Evolutionary conservation across 2,113 vertebrate genomes (phyloP).

Genomic region (Carlito syrichta): DNA sequence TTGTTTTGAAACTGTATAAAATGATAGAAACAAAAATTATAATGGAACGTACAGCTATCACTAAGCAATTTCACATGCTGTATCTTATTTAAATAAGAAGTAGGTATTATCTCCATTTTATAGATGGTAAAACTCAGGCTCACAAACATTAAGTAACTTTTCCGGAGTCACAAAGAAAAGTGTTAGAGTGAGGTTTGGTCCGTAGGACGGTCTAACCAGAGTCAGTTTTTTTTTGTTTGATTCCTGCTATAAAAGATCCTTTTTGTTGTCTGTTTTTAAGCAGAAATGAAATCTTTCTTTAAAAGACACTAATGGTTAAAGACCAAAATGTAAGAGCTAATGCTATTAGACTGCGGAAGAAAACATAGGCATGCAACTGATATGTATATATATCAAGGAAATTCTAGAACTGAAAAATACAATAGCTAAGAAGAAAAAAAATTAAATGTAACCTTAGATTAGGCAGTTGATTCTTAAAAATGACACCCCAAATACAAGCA

Average conservation of each 20-base stretch:
- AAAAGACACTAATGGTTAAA: not conserved
- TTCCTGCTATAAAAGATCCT: not conserved
- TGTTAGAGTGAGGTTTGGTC: accelerated
- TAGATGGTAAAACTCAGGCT: not conserved
- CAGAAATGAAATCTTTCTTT: not conserved
- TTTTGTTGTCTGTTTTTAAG: not conserved
- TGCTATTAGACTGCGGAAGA: not conserved
- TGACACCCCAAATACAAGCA: not conserved
- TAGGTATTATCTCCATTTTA: no score
- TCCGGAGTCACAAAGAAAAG: not conserved
- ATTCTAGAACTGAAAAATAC: not conserved
- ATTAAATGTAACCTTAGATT: not conserved
- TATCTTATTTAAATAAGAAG: not conserved
- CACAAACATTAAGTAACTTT: no score
- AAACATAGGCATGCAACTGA: not conserved
- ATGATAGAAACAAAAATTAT: not conserved
- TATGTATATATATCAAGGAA: not conserved
- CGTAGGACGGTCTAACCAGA: no score
- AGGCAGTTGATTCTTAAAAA: not conserved
- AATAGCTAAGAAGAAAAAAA: not conserved
- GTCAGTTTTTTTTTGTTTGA: not conserved
- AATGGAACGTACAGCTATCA: accelerated
- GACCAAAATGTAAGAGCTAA: not conserved
- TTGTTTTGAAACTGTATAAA: not conserved
- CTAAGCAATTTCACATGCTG: not conserved